phyloP scores from a whole-genome alignment of 2,113 vertebrate genomes.

The Cebidichthys violaceus region DNA sequence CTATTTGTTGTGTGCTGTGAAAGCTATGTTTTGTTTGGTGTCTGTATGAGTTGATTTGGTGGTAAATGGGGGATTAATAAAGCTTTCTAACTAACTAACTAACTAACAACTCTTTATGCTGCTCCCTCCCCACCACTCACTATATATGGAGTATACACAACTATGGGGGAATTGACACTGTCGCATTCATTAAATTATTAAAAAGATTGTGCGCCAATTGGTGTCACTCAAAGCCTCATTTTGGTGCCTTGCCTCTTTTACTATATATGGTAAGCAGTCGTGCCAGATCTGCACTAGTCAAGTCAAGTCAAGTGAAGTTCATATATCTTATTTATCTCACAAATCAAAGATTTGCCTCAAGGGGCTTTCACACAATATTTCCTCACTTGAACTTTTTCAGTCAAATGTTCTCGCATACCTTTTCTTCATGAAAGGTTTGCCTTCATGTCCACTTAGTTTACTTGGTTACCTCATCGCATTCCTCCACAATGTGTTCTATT shows the following conservation, averaged over 20 bases:
- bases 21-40: too few relatives aligned
- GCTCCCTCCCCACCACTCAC: background rate
- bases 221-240: constrained; percentile 1
- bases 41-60: too few relatives aligned
- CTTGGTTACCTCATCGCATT: background rate
- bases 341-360: background rate
- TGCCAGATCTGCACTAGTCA: background rate
- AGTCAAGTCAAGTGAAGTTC: background rate
- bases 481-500: constrained; percentile 4
- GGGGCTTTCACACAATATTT: background rate
- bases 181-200: background rate
- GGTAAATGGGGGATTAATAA: background rate
- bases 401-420: background rate
- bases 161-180: background rate
- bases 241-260: background rate
- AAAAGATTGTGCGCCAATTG: background rate
- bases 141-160: background rate
- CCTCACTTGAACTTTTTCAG: constrained; percentile 1
- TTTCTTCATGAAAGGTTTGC: background rate
- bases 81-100: background rate
- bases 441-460: background rate
- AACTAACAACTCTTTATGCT: background rate
- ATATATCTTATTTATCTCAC: background rate
- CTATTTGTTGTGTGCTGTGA: too few relatives aligned
- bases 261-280: constrained; percentile 7